Evolutionary conservation across 2,888 invertebrate genomes (phyloP).

Genomic region (Rhingia rostrata): DNA sequence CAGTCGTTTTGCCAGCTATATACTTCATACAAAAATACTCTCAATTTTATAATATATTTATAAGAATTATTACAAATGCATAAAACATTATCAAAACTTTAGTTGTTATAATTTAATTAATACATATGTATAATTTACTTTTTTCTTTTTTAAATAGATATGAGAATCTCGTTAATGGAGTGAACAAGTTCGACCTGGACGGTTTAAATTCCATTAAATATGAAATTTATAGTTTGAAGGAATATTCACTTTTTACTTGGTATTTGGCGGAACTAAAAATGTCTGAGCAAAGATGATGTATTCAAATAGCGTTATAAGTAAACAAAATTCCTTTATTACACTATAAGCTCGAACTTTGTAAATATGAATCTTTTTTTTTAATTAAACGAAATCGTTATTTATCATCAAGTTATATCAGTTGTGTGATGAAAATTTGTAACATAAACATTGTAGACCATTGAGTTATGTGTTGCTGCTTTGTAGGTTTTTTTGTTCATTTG

Average conservation of each 20-base stretch:
- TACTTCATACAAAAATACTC: no score
- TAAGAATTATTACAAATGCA: no score
- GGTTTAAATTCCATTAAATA: conserved; percentile 94
- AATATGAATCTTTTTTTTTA: conserved; percentile 42
- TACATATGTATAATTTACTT: not conserved
- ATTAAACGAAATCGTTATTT: conserved; percentile 60
- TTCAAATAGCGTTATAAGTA: conserved; percentile 18
- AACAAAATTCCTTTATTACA: conserved; percentile 27
- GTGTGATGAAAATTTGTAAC: not conserved
- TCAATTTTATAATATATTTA: no score
- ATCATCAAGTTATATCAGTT: conserved; percentile 23
- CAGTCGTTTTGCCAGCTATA: no score
- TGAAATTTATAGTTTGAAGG: conserved; percentile 87
- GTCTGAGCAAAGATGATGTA: conserved; percentile 79
- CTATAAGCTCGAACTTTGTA: conserved; percentile 49
- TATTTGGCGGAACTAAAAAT: conserved; percentile 89
- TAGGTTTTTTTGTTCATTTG: no score
- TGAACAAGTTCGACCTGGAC: conserved; percentile 91
- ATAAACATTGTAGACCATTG: no score
- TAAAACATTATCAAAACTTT: no score
- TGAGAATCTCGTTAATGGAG: conserved; percentile 92
- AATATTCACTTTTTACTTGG: conserved; percentile 92
- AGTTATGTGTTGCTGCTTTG: no score
- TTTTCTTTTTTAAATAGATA: conserved; percentile 85
- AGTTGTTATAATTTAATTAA: no score